Evolutionary conservation across 2,113 vertebrate species (phyloP), one percentile per base, ranked within the genome.

Genomic region (Orthonyx spaldingii): DNA sequence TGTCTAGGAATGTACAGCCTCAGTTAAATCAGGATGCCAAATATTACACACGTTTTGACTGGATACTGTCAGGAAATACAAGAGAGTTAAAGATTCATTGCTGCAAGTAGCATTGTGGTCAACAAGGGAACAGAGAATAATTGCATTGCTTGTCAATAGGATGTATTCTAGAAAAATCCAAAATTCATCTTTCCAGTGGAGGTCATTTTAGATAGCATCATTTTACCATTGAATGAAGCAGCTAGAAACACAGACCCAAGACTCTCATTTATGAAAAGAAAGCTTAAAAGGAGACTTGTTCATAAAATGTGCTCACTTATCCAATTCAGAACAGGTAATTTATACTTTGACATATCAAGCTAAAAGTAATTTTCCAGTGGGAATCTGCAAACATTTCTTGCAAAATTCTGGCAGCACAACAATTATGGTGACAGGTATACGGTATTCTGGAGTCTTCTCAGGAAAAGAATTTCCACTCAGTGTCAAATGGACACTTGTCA

Each of bases 401-500:
- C 26, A 66, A 89, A 71, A 7, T 79, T 94, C 57, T 78, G 41
- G 44, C 61, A 89, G 37, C 49, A 47, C 53, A 84, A 82, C 50
- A 89, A 69, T 63, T 94, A 75, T 49, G 35, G 27, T 79, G 77
- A 91, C 65, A 77, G 22, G 87, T 93, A 87, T 83, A 50, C 0
- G 1, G 26, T 52, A 80, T 87, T 87, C 75, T 52, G 39, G 59
- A 96, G 71, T 7, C 42, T 96, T 93, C 81, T 94, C 50, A 60
- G 50, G 50, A 77, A 78, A 96, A 87, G 52, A 87, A 87, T 71
- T 94, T 94, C 84, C 22, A 69, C 49, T 94, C 72, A 52, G 93
- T 94, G 76, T 95, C 90, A 94, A 97, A 94, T 91, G 95, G 94
- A 96, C 96, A 93, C 65, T 96, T 96, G 94, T 96, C 96, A 96